Evolutionary conservation across 2,888 invertebrate genomes (phyloP), one percentile per base, ranked within the genome.

Genomic region (Pristionchus mayeri): DNA sequence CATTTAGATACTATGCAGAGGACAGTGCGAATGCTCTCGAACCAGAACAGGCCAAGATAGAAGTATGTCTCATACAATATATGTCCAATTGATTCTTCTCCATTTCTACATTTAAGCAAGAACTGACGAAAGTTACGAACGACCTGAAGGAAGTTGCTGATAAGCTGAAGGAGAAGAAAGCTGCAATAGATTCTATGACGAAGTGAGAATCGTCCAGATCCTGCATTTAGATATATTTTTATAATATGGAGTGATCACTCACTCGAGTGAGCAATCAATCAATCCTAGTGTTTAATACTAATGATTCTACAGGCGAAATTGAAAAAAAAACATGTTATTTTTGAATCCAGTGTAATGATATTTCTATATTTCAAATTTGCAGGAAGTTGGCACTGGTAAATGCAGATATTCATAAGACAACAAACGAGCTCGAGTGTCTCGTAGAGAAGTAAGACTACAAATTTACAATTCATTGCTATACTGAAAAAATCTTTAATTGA

Each of bases 91-190:
- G 21, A 24, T 57, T 24, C 7, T 13, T 16, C 27, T 48, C n/a
- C 34, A 76, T 21, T 76, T 13, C 3, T 13, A 3, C 6, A 21
- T 13, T 76, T 30, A 18, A 76, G 76, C 50, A 9, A 27, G 50
- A 76, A 6, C 50, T 44, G 44, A 67, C 63, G 13, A 71, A 57
- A 2, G 60, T 84, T 9, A 18, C 63, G 18, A 84, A 78, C 16
- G 60, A 85, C 16, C 34, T 87, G 27, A 82, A 71, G 0, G 67
- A 76, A n/a, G 85, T 86, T 0, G 78, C 87, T n/a, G 89, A 85
- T 21, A 78, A 84, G 40, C 37, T 87, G 78, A 85, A 88, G 30
- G 84, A 88, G 76, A 85, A 85, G 7, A 50, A 30, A 3, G 87
- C 82, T 9, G 37, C 85, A 3, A 75, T 84, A 27, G 57, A 78